A percentile compares a stretch with the other conserved stretches of the same genome.
Conservation (phyloP, 2,113 vertebrate species). For the Gallinago paraguaiae region DNA sequence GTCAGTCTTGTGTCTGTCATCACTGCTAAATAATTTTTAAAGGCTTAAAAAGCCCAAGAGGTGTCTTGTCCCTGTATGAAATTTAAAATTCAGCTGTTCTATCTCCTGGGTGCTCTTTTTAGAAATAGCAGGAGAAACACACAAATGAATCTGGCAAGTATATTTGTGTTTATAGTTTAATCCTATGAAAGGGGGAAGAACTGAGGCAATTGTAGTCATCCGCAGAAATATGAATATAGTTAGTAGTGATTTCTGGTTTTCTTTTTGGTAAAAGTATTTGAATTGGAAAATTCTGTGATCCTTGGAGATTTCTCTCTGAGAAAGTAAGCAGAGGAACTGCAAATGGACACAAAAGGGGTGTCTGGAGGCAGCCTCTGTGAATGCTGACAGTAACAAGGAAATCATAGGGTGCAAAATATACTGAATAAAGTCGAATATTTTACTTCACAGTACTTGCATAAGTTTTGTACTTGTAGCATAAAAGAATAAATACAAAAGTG, state of each 20-base stretch:
- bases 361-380: not conserved
- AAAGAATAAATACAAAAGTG: not conserved
- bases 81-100: not conserved
- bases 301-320: not conserved
- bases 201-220: not conserved
- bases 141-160: not conserved
- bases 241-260: not conserved
- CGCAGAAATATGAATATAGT: not conserved
- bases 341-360: not conserved
- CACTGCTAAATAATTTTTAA: slow-evolving; percentile 18
- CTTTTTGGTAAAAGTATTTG: not conserved
- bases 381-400: not conserved
- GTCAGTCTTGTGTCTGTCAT: slow-evolving; percentile 22
- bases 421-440: not conserved
- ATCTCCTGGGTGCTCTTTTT: slow-evolving; percentile 14
- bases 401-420: not conserved
- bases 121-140: not conserved
- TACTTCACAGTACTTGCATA: not conserved
- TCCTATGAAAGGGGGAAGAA: not conserved
- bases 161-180: not conserved
- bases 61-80: not conserved
- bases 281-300: not conserved
- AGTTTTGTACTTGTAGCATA: not conserved
- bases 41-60: slow-evolving; percentile 31
- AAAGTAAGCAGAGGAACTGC: not conserved